These are phyloP conservation scores for Sesamia nonagrioides DNA, from an alignment of 1,140 invertebrate genomes.

Conservation along the genomic window DNA sequence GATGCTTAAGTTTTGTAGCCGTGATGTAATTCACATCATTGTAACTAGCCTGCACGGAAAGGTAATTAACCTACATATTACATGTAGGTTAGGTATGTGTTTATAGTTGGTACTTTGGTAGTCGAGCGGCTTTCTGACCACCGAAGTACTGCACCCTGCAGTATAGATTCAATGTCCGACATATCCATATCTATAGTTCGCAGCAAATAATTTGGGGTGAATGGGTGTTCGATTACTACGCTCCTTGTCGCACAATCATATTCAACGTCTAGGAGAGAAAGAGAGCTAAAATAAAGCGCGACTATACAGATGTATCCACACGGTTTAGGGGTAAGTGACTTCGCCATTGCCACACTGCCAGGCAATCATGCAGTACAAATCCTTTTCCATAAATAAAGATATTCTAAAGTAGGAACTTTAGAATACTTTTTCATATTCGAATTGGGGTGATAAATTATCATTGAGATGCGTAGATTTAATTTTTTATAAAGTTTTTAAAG, in stretches of 20 bases:
- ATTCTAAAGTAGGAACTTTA: too few species aligned
- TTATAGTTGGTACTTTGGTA: neutral
- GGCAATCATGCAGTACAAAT: neutral
- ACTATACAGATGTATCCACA: neutral
- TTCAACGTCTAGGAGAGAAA: neutral
- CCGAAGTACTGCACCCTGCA: neutral
- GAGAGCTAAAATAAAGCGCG: neutral
- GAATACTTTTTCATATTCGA: too few species aligned
- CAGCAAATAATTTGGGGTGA: neutral
- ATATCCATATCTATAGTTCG: neutral
- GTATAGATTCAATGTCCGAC: neutral
- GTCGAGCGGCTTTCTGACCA: neutral
- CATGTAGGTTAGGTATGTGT: neutral
- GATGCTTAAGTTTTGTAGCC: too few species aligned
- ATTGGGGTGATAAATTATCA: too few species aligned
- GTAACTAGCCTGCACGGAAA: too few species aligned
- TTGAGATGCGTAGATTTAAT: too few species aligned
- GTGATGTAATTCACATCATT: too few species aligned
- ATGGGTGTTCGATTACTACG: neutral
- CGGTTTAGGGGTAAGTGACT: neutral
- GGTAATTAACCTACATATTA: too few species aligned
- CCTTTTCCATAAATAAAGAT: neutral
- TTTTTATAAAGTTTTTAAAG: too few species aligned
- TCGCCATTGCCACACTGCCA: neutral
- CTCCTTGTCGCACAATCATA: neutral